Evolutionary conservation across 2,113 vertebrate species (phyloP).

Genomic region (Xyliphius kryptos): DNA sequence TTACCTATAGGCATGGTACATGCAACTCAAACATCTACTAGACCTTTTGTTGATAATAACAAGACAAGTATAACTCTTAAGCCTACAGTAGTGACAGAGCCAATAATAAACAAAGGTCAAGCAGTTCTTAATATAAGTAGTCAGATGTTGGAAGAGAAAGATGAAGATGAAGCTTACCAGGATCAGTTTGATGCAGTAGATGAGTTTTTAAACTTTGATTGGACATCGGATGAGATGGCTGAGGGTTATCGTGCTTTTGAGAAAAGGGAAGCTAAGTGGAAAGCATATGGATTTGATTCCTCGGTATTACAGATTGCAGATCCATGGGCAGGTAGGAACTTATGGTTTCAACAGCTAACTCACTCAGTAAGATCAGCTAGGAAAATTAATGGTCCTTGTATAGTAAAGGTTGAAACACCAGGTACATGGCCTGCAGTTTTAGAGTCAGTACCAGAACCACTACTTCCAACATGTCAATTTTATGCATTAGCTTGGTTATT

Average conservation of each 20-base stretch:
- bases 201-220: not conserved
- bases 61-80: not conserved
- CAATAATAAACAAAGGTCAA: too few species aligned
- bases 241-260: not conserved
- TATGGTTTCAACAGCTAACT: too few species aligned
- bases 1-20: not conserved
- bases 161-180: too few species aligned
- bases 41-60: not conserved
- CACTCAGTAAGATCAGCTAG: not conserved
- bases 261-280: not conserved
- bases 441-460: too few species aligned
- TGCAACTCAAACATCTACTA: too few species aligned
- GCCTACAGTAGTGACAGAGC: not conserved
- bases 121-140: not conserved
- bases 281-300: not conserved
- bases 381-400: not conserved
- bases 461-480: too few species aligned
- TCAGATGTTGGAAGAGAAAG: not conserved
- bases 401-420: not conserved
- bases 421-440: not conserved
- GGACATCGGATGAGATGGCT: not conserved
- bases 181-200: too few species aligned
- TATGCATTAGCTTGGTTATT: too few species aligned
- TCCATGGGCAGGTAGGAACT: not conserved
- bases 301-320: not conserved